Evolutionary conservation across 2,797 vertebrate genomes (phyloP), one percentile per base, ranked within the genome.

Genomic region (Rhinogobio ventralis): DNA sequence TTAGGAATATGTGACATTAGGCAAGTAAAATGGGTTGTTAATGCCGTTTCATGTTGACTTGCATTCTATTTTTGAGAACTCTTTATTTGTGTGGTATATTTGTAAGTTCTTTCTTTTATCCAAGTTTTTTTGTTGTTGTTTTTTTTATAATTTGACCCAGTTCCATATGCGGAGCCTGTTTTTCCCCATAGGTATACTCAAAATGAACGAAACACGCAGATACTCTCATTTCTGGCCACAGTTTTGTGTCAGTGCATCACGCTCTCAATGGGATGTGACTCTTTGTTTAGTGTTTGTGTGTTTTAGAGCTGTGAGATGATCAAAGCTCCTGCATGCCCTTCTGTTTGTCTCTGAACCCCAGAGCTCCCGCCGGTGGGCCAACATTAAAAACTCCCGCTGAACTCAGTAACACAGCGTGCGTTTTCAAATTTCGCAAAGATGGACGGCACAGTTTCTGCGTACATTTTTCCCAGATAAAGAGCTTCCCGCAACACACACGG

Each of bases 101-200:
- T 74, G 49, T 30, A 49, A 73, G 25, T 73, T 72, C 7, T 46
- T 73, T 73, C 45, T 73, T 49, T 73, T 19, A 72, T 72, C 9
- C 8, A 17, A 73, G 45, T 30, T 25, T 15, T 23, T n/a, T 57
- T 13, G 5, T 13, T 4, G 9, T 60, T 62, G 11, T 46, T 30
- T 53, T 67, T 66, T 79, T 19, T 45, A 39, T n/a, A n/a, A n/a
- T 71, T 81, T 72, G 67, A 81, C 79, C 79, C 42, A 72, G 36
- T 45, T 81, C 36, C 36, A 30, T 53, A 80, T 39, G 64, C 46
- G 51, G 30, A 80, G 33, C 23, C 2, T 53, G n/a, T 60, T 42
- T 72, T 25, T 23, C 7, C 79, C 67, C 2, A 10, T 28, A 81
- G 67, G 36, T 46, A 20, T 72, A 60, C 51, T 55, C 28, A 36